phyloP scores from a whole-genome alignment of 2,888 invertebrate species.

The Ferrisia virgata region DNA sequence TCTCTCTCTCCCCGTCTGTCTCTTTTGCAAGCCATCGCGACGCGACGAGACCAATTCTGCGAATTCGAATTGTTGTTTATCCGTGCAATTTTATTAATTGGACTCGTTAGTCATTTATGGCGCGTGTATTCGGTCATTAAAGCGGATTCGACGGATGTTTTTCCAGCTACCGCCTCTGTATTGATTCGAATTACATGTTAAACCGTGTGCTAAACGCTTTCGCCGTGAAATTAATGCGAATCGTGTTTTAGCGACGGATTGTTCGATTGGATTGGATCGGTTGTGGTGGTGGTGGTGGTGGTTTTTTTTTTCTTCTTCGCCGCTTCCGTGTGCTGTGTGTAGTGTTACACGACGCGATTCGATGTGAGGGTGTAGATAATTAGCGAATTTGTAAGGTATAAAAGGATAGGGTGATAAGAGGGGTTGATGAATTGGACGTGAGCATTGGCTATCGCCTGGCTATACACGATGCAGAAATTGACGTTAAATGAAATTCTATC shows the following conservation, averaged over 20 bases:
- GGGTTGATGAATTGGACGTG: neutral
- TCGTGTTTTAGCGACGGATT: neutral
- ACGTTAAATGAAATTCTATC: too few species aligned
- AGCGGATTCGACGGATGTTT: neutral
- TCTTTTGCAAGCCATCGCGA: neutral
- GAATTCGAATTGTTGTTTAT: neutral
- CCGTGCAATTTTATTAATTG: neutral
- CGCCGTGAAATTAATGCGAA: neutral
- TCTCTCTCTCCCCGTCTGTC: too few species aligned
- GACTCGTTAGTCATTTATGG: slow-evolving; percentile 14
- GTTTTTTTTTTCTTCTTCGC: neutral
- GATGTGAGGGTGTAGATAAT: neutral
- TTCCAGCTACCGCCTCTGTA: neutral
- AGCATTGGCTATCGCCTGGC: too few species aligned
- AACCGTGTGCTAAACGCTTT: neutral
- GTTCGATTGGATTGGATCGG: neutral
- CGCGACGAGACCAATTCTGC: neutral
- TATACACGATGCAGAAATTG: too few species aligned
- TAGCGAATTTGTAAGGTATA: neutral
- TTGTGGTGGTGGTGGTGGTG: neutral
- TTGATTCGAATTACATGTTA: neutral
- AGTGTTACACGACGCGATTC: too few species aligned
- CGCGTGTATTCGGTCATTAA: neutral
- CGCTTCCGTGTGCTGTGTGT: too few species aligned
- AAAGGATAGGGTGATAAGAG: neutral